These are phyloP conservation scores for Heterohyrax brucei DNA, from an alignment of 2,797 vertebrate species.

Conservation along the genomic window DNA sequence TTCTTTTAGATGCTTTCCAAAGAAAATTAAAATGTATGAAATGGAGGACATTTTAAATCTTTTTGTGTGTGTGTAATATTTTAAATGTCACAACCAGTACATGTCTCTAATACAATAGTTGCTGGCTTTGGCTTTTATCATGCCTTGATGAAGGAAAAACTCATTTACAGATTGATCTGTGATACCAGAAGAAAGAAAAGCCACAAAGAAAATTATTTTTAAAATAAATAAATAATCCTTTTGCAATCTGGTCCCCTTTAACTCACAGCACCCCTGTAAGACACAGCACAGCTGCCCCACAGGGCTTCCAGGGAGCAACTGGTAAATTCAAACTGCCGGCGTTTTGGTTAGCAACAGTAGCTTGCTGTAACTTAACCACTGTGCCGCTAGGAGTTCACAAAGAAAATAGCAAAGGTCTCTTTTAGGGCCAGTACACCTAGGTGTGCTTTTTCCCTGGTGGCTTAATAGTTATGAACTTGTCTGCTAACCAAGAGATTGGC, in stretches of 20 bases:
- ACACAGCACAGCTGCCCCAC: too few species aligned
- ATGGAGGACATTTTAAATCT: not conserved
- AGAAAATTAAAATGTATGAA: conserved; percentile 55
- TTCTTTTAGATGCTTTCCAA: conserved; percentile 45
- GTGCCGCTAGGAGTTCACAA: too few species aligned
- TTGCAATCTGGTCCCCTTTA: too few species aligned
- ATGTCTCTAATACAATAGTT: not conserved
- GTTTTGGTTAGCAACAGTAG: too few species aligned
- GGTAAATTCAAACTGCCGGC: too few species aligned
- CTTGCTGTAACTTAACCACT: too few species aligned
- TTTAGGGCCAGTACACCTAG: not conserved
- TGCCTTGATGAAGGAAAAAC: not conserved
- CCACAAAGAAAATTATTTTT: not conserved
- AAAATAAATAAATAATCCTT: too few species aligned
- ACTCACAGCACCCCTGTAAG: too few species aligned
- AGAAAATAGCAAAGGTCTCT: not conserved
- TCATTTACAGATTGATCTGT: conserved; percentile 1
- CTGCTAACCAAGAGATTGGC: too few species aligned
- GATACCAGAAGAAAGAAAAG: not conserved
- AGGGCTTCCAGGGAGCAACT: too few species aligned
- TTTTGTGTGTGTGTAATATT: conserved; percentile 42
- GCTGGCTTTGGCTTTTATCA: not conserved
- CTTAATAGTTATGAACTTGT: too few species aligned
- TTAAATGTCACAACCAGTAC: not conserved
- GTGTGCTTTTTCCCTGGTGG: not conserved